Evolutionary conservation across 1,140 invertebrate genomes (phyloP), one percentile per base, ranked within the genome.

Genomic region (Drosophila nannoptera): DNA sequence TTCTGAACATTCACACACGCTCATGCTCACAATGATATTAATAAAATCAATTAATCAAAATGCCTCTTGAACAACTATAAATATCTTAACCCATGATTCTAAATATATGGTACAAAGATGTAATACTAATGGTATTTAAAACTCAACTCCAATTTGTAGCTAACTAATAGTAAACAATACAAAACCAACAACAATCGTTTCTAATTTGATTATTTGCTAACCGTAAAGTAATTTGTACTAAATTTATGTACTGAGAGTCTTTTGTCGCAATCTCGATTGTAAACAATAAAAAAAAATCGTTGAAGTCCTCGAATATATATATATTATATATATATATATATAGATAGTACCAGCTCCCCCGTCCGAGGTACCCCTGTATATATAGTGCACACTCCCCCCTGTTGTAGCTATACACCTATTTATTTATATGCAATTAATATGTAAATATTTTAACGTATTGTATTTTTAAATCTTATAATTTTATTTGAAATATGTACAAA

Each of bases 381-480:
- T 61, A 63, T 82, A 74, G 81, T 82, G 77, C 80, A 75, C 78
- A 59, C 45, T 63, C 59, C 43, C 42, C 43, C 70, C 66, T 77
- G 61, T 52, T 87, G 87, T 87, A 81, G 83, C 69, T 77, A 75
- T 75, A 86, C 80, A 78, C 87, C 52, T 89, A 67, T 73, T 48
- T 88, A 78, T 69, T 77, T 90, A 87, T 69, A 72, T 88, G 82
- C 64, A 90, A 83, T 83, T 86, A 90, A 89, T 88, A 90, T 89
- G 73, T 91, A 88, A 88, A 88, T 91, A 89, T 90, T 91, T 90
- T 90, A 91, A 92, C 90, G 89, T 70, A 75, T 66, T 80, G 61
- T 63, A 70, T 81, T 87, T 82, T 81, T 71, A 71, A 81, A 78
- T 77, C 73, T 76, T 84, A 86, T 74, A 86, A 53, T 81, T 84